phyloP scores from a whole-genome alignment of 2,888 invertebrate genomes.

The Pseudococcus jackbeardsleyi region DNA sequence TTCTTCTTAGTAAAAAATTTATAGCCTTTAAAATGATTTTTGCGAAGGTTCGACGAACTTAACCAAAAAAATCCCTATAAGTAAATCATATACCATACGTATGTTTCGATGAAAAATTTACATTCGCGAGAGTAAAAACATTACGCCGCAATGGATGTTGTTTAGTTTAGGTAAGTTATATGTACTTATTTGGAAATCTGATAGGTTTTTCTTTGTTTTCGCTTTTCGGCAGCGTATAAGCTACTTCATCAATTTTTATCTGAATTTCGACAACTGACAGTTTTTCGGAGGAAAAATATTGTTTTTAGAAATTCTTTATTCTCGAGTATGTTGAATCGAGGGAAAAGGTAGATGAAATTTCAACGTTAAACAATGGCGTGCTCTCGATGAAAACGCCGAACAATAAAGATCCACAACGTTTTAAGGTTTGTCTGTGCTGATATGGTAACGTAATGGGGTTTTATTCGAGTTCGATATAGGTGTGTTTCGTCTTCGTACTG shows the following conservation, averaged over 20 bases:
- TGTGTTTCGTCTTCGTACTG: background rate
- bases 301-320: slow-evolving; percentile 41
- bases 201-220: slow-evolving; percentile 33
- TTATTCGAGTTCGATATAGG: background rate
- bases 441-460: background rate
- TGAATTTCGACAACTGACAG: slow-evolving; percentile 47
- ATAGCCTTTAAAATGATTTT: slow-evolving; percentile 44
- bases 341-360: slow-evolving; percentile 41
- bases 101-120: slow-evolving; percentile 15
- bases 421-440: background rate
- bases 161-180: background rate
- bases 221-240: background rate
- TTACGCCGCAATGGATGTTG: background rate
- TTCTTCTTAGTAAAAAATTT: slow-evolving; percentile 34
- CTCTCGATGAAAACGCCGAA: background rate
- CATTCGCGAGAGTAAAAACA: background rate
- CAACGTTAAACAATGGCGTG: slow-evolving; percentile 16
- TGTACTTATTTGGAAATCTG: background rate
- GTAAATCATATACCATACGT: background rate
- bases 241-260: slow-evolving; percentile 53
- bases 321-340: slow-evolving; percentile 41
- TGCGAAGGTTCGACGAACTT: background rate
- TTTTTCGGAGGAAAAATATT: background rate
- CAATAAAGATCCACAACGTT: slow-evolving; percentile 24
- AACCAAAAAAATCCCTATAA: background rate